A percentile compares a stretch with the other conserved stretches of the same genome.
phyloP scores from a whole-genome alignment of 1,140 invertebrate genomes.

The Eriosoma lanigerum region DNA sequence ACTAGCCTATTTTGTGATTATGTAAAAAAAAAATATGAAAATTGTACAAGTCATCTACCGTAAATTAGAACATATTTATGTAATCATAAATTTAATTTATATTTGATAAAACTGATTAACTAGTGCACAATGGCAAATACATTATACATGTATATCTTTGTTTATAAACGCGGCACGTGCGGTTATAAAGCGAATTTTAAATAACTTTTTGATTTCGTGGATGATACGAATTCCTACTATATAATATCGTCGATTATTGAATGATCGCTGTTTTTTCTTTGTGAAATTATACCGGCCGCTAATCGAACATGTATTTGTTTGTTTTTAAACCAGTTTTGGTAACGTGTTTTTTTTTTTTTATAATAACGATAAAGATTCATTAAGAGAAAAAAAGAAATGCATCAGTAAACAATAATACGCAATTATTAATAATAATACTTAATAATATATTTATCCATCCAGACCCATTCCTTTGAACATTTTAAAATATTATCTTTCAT shows the following conservation, averaged over 20 bases:
- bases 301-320: neutral
- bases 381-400: slow-evolving; percentile 8
- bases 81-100: no score
- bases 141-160: neutral
- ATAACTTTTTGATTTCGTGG: neutral
- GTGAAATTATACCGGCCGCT: neutral
- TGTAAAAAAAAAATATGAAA: no score
- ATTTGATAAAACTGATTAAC: no score
- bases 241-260: neutral
- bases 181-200: neutral
- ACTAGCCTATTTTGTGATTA: no score
- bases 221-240: neutral
- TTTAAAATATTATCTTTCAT: slow-evolving; percentile 6
- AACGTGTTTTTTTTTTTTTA: slow-evolving; percentile 43
- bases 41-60: no score
- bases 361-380: slow-evolving; percentile 21
- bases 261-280: neutral
- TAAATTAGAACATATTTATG: no score
- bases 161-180: neutral
- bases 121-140: no score
- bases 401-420: neutral
- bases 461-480: no score
- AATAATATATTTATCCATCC: neutral
- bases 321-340: slow-evolving; percentile 17
- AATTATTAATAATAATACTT: neutral